These are phyloP conservation scores for Aethina tumida DNA, from an alignment of 1,140 invertebrate genomes.

Conservation along the genomic window DNA sequence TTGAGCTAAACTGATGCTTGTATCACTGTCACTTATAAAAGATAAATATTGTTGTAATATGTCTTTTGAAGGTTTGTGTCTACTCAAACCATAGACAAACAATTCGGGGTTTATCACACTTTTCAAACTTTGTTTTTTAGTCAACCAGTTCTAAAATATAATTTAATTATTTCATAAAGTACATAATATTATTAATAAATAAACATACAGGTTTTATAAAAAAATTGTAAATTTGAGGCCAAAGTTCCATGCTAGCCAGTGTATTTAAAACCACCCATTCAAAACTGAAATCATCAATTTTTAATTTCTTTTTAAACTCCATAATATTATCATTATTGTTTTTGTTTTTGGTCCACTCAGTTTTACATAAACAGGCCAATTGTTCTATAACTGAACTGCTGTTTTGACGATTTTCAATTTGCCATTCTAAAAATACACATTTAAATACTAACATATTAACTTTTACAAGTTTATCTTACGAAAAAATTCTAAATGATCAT, in stretches of 20 bases:
- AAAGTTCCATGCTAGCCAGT: slow-evolving; percentile 20
- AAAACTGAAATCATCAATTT: slow-evolving; percentile 25
- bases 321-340: slow-evolving; percentile 13
- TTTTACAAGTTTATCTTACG: slow-evolving; percentile 13
- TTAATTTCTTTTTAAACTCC: slow-evolving; percentile 24
- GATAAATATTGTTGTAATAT: slow-evolving; percentile 23
- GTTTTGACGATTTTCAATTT: slow-evolving; percentile 17
- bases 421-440: slow-evolving; percentile 19
- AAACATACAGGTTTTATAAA: slow-evolving; percentile 28
- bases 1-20: slow-evolving; percentile 20
- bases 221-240: slow-evolving; percentile 21
- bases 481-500: slow-evolving; percentile 20
- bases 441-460: neutral
- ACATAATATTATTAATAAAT: neutral
- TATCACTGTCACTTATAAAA: slow-evolving; percentile 23
- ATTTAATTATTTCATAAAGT: slow-evolving; percentile 6
- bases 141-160: slow-evolving; percentile 24
- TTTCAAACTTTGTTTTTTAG: slow-evolving; percentile 25
- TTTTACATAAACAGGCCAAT: slow-evolving; percentile 22
- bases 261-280: slow-evolving; percentile 30
- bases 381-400: slow-evolving; percentile 23
- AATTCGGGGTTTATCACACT: slow-evolving; percentile 18
- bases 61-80: slow-evolving; percentile 26
- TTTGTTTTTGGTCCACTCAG: slow-evolving; percentile 17
- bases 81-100: slow-evolving; percentile 21